Base-by-base conservation (phyloP, 2,113 vertebrate species). In the Xenopus borealis region DNA sequence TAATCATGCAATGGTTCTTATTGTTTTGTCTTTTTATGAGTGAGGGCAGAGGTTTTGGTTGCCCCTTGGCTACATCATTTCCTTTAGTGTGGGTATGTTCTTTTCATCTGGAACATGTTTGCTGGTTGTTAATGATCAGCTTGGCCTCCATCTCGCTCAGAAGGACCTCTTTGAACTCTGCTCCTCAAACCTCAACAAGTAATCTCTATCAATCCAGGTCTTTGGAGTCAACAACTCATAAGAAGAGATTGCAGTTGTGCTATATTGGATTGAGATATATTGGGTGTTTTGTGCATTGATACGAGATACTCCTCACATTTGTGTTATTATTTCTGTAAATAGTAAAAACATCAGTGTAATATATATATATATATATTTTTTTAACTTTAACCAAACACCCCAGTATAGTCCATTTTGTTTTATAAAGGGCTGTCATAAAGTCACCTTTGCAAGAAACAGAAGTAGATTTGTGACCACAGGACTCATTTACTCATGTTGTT, bases 51-150 rank as follows among this genome's bases (percentile, higher is more conserved):
- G 58, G 58, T 61, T 61, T 61, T 61, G 58, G 58, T 12, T 61
- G 20, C 58, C 58, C 58, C 20, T 61, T 61, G 58, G 58, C 58
- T 61, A 61, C 58, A 61, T 61, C 5, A 61, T 61, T 61, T 61
- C 58, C 58, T 61, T 61, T 27, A 61, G 19, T 61, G 58, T 27
- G 58, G 10, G 58, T 61, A 61, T 27, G 58, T 61, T 61, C 58
- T 27, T 19, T 61, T 61, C 58, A 61, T 61, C 58, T 61, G 58
- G 58, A 61, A 61, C 20, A 61, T 61, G 58, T 61, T 61, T 61
- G 58, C 20, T 61, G 20, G 58, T 23, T 19, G 19, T 61, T 61
- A 61, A 61, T 61, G 58, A 61, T 3, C 19, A 16, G 2, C 12
- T 61, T 12, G 58, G 58, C 58, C 58, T 61, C 58, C 58, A 14